Conservation (phyloP, 2,113 vertebrate species). For the Irena cyanogastra region DNA sequence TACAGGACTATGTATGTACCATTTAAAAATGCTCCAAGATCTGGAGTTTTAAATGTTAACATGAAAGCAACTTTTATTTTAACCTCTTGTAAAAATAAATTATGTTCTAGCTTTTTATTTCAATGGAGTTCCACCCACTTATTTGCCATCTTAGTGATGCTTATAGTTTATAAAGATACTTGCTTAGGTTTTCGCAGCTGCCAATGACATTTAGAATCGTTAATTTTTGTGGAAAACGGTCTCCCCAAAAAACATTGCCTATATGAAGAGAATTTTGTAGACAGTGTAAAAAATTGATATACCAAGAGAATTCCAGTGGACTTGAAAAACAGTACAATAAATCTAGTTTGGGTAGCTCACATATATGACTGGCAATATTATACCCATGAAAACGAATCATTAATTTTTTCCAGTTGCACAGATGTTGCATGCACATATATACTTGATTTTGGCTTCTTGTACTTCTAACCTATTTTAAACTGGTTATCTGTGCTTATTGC, state of each 20-base stretch:
- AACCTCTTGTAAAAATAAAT: not conserved
- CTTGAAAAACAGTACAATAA: not conserved
- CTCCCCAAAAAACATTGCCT: not conserved
- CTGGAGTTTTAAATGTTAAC: not conserved
- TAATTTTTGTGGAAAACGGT: not conserved
- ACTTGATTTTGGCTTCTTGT: not conserved
- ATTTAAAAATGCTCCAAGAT: not conserved
- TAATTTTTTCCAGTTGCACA: not conserved
- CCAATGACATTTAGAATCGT: not conserved
- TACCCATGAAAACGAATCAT: not conserved
- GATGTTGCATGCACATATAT: not conserved
- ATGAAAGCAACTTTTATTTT: slow-evolving; percentile 8
- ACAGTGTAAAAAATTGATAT: not conserved
- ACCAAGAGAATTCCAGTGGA: not conserved
- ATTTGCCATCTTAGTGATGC: not conserved
- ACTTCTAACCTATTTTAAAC: not conserved
- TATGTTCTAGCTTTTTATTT: slow-evolving; percentile 14
- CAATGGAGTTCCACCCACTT: slow-evolving; percentile 14
- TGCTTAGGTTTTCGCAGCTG: not conserved
- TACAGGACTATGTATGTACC: not conserved
- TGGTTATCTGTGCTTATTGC: not conserved
- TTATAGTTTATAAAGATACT: not conserved
- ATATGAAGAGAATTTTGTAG: not conserved
- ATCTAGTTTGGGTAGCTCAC: not conserved
- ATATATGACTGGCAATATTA: not conserved